Percentiles rank a stretch among this genome's conserved stretches.
These are phyloP conservation scores for Gortyna flavago DNA, from an alignment of 2,888 invertebrate species.

Conservation along the genomic window DNA sequence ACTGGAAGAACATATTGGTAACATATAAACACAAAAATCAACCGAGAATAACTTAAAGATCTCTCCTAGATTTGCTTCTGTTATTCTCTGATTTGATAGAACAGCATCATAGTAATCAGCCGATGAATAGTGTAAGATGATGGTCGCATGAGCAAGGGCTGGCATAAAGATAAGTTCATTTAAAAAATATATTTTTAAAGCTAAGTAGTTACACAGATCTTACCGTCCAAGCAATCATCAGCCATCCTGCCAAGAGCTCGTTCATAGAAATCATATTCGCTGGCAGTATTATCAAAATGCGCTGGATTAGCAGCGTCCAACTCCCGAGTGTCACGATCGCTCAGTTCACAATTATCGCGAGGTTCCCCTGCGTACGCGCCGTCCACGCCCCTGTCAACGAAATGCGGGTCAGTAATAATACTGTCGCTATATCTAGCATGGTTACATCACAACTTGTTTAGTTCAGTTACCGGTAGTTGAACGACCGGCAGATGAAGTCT, in stretches of 20 bases:
- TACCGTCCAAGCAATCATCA: slow-evolving; percentile 96
- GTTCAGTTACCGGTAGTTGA: slow-evolving; percentile 93
- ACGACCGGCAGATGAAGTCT: slow-evolving; percentile 96
- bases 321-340: slow-evolving; percentile 95
- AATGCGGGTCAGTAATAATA: slow-evolving; percentile 50
- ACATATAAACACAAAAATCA: neutral
- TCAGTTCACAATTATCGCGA: slow-evolving; percentile 96
- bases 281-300: slow-evolving; percentile 95
- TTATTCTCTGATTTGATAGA: neutral
- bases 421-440: slow-evolving; percentile 40
- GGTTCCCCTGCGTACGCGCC: slow-evolving; percentile 91
- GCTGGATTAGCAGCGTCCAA: slow-evolving; percentile 95
- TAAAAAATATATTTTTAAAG: no score
- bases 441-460: slow-evolving; percentile 51
- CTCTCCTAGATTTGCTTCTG: neutral
- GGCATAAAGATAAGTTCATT: no score
- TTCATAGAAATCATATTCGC: slow-evolving; percentile 95
- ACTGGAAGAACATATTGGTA: slow-evolving; percentile 87
- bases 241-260: slow-evolving; percentile 93
- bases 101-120: no score
- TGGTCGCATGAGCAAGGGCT: no score
- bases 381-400: slow-evolving; percentile 80
- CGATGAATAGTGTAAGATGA: no score
- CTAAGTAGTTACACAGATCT: slow-evolving; percentile 48
- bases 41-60: neutral